Base-by-base conservation (phyloP, 2,113 vertebrate genomes). In the Sebastes fasciatus region DNA sequence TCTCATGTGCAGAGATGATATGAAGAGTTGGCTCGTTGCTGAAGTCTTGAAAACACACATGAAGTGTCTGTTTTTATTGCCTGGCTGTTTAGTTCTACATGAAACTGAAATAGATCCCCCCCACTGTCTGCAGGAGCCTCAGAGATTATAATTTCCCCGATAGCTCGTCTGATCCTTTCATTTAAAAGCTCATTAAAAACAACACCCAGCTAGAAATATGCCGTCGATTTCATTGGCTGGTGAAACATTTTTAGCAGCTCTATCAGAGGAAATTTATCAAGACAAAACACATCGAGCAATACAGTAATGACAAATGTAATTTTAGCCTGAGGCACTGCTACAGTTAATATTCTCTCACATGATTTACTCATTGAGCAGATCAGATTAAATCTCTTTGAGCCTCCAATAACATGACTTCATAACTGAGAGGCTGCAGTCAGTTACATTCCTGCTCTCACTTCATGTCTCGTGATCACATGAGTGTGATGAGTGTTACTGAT, bases 141-240 rank as follows among this genome's bases (percentile, higher is more conserved):
- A 67, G 49, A 67, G 69, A 78, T 75, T n/a, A 73, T 79, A 46
- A 85, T 84, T 81, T 85, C 80, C 80, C 43, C 57, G 66, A 66
- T 69, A 21, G 42, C 49, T 75, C 17, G 26, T 89, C 88, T 90
- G 80, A 86, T 79, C 86, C 64, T 62, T 85, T 83, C 2, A 79
- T 83, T 79, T 76, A 80, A 76, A 84, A 16, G 51, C 58, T 68
- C 23, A n/a, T 34, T 57, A 77, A 62, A 79, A 66, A 81, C 52
- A 48, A 52, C 21, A 62, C 34, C 23, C 76, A 68, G 67, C 66
- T 4, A 9, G 5, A 84, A 21, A 79, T 19, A 65, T 11, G 21
- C 26, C 14, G 46, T 12, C n/a, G 26, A 49, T 64, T 54, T 64
- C 12, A 0, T 11, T 55, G 69, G 54, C 52, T 46, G 70, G 48